Percentiles rank a stretch among this genome's conserved stretches.
phyloP scores from a whole-genome alignment of 2,113 vertebrate species.

The Sminthopsis crassicaudata region DNA sequence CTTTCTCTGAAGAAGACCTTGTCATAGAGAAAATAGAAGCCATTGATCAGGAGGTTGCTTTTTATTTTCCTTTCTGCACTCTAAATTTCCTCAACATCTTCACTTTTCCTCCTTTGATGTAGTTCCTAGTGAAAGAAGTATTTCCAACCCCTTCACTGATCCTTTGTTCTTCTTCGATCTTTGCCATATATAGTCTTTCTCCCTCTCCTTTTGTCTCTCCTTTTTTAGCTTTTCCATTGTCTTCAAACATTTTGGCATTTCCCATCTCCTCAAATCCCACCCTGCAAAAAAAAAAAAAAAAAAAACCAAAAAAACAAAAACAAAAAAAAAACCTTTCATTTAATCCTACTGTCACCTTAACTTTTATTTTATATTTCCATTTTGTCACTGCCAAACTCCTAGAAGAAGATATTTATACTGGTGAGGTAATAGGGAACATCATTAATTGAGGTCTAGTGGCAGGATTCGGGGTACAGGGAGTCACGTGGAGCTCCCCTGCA shows the following conservation, averaged over 20 bases:
- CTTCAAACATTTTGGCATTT: background rate
- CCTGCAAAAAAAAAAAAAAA: background rate
- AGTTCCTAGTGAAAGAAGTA: background rate
- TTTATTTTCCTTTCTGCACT: background rate
- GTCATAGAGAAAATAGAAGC: background rate
- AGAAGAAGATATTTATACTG: background rate
- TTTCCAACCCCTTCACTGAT: background rate
- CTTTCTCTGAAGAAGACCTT: background rate
- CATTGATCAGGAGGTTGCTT: background rate
- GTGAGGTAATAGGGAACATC: too few relatives aligned
- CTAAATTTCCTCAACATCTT: background rate
- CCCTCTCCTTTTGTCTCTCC: background rate
- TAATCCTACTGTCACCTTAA: background rate
- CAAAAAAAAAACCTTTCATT: background rate
- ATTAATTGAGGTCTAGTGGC: too few relatives aligned
- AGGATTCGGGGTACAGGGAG: too few relatives aligned
- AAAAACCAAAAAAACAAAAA: too few relatives aligned
- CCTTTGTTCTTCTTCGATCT: background rate
- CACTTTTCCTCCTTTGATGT: background rate
- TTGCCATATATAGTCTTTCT: background rate
- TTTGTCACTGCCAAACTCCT: background rate
- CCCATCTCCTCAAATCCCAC: background rate
- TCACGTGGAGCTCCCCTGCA: too few relatives aligned
- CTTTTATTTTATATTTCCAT: background rate
- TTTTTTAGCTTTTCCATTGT: background rate